Conservation (phyloP, 1,140 invertebrate species). For the Dinoponera quadriceps region DNA sequence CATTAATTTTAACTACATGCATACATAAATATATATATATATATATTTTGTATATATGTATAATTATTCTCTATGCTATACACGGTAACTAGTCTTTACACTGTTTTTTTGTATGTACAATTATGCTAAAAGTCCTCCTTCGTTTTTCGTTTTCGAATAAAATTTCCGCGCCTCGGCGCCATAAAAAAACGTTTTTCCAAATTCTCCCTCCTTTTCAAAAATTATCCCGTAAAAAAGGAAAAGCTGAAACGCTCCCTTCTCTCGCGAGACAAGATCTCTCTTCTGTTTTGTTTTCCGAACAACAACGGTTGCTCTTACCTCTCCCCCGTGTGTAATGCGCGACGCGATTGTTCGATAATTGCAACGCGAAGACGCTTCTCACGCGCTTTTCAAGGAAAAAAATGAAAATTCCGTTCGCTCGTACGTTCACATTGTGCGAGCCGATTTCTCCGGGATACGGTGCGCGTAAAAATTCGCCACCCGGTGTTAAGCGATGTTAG, state of each 20-base stretch:
- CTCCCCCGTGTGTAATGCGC: not conserved
- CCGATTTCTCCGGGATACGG: slow-evolving; percentile 6
- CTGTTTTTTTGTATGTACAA: slow-evolving; percentile 69
- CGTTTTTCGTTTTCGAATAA: slow-evolving; percentile 46
- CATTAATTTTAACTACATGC: slow-evolving; percentile 68
- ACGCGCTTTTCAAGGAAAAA: slow-evolving; percentile 10
- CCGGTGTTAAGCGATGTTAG: not conserved
- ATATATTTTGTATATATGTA: slow-evolving; percentile 72
- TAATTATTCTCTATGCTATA: slow-evolving; percentile 59
- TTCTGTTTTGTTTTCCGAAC: not conserved
- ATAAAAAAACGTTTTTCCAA: slow-evolving; percentile 46
- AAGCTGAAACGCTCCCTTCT: slow-evolving; percentile 1
- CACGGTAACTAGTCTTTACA: slow-evolving; percentile 53
- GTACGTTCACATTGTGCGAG: not conserved
- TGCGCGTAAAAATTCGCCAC: slow-evolving; percentile 3
- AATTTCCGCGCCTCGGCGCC: slow-evolving; percentile 27
- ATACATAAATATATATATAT: slow-evolving; percentile 75
- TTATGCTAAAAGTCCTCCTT: slow-evolving; percentile 41
- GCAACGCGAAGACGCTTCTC: slow-evolving; percentile 8
- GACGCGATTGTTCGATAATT: not conserved
- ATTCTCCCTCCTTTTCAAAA: slow-evolving; percentile 16
- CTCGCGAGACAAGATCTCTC: not conserved
- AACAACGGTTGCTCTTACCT: not conserved
- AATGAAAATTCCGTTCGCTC: not conserved
- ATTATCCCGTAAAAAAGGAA: slow-evolving; percentile 31